phyloP scores from a whole-genome alignment of 2,888 invertebrate genomes.

The Bellardia bayeri region DNA sequence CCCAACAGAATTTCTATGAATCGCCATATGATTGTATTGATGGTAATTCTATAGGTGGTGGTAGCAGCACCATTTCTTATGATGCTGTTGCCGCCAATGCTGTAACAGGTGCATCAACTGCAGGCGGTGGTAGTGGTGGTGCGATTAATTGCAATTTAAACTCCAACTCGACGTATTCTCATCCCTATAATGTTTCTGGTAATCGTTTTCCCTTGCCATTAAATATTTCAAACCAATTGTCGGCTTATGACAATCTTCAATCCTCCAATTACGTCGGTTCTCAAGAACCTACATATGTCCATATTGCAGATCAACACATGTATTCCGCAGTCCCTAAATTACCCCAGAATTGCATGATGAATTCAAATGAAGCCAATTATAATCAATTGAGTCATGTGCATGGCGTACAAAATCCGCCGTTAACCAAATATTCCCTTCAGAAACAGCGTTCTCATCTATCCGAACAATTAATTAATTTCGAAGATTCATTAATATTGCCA shows the following conservation, averaged over 20 bases:
- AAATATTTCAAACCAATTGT: slow-evolving; percentile 82
- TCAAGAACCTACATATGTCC: slow-evolving; percentile 73
- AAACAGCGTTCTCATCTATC: slow-evolving; percentile 80
- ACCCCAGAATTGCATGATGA: slow-evolving; percentile 40
- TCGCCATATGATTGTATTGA: slow-evolving; percentile 83
- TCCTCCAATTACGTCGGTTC: slow-evolving; percentile 64
- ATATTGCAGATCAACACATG: slow-evolving; percentile 75
- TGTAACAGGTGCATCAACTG: background rate
- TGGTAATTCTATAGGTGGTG: slow-evolving; percentile 78
- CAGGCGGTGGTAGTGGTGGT: slow-evolving; percentile 1
- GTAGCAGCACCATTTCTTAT: slow-evolving; percentile 79
- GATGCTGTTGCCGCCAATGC: slow-evolving; percentile 79
- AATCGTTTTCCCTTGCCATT: slow-evolving; percentile 83
- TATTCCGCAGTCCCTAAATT: slow-evolving; percentile 77
- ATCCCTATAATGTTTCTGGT: slow-evolving; percentile 83
- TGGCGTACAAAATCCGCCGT: slow-evolving; percentile 48
- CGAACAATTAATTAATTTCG: slow-evolving; percentile 82
- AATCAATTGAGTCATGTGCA: slow-evolving; percentile 3
- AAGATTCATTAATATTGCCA: slow-evolving; percentile 76
- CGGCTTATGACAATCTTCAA: slow-evolving; percentile 75
- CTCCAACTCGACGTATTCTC: slow-evolving; percentile 75
- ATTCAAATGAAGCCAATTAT: slow-evolving; percentile 20
- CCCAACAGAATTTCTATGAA: slow-evolving; percentile 80
- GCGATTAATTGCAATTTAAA: slow-evolving; percentile 59
- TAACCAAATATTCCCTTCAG: slow-evolving; percentile 74